Evolutionary conservation across 2,888 invertebrate species (phyloP).

Genomic region (Harpalus rubripes): DNA sequence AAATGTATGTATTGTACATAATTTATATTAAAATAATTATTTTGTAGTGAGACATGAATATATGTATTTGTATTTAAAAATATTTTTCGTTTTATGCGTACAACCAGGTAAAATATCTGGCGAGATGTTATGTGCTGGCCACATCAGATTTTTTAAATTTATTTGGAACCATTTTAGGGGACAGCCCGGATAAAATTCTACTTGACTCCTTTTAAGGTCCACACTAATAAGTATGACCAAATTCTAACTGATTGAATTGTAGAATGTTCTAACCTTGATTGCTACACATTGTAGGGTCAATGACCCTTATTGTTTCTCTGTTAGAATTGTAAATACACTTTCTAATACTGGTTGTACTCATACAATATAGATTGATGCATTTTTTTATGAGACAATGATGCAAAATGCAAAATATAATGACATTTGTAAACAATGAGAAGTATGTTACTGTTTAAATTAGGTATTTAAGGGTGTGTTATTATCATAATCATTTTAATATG

Average conservation of each 20-base stretch:
- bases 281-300: constrained; percentile 24
- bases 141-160: too few species aligned
- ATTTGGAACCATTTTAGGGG: too few species aligned
- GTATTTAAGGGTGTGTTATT: not conserved
- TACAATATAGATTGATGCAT: constrained; percentile 8
- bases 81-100: too few species aligned
- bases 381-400: not conserved
- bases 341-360: constrained; percentile 17
- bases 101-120: too few species aligned
- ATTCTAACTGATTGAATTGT: constrained; percentile 36
- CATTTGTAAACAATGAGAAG: constrained; percentile 31
- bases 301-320: constrained; percentile 59
- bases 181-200: too few species aligned
- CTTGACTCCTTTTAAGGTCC: too few species aligned
- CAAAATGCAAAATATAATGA: constrained; percentile 9
- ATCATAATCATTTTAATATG: not conserved
- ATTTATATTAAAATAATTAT: too few species aligned
- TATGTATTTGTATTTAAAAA: too few species aligned
- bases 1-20: too few species aligned
- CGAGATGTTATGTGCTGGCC: too few species aligned
- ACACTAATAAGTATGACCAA: not conserved
- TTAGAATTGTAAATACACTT: constrained; percentile 23
- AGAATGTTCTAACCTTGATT: constrained; percentile 65
- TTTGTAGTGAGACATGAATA: too few species aligned
- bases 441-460: not conserved